These are phyloP conservation scores for Gavia stellata DNA, from an alignment of 2,113 vertebrate species.

Conservation along the genomic window DNA sequence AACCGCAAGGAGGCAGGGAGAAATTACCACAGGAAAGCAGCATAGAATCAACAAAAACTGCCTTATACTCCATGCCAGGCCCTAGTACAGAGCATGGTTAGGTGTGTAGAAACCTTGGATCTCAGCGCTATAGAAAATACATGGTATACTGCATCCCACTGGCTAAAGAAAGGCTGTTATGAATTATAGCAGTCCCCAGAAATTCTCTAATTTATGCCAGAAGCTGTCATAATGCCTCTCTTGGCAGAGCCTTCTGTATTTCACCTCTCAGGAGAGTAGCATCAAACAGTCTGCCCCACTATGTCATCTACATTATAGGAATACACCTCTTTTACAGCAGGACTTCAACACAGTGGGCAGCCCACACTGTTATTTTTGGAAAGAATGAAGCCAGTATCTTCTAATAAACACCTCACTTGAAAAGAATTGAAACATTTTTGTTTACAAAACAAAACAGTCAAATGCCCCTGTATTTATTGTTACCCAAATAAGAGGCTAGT, in stretches of 20 bases:
- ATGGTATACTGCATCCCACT: background rate
- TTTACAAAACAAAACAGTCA: background rate
- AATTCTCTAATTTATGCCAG: background rate
- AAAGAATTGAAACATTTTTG: background rate
- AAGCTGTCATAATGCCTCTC: background rate
- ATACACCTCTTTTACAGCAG: background rate
- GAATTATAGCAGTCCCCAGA: background rate
- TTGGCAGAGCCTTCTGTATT: background rate
- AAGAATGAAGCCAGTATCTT: background rate
- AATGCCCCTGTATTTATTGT: background rate
- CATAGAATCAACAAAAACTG: background rate
- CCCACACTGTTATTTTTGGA: background rate
- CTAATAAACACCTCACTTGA: background rate
- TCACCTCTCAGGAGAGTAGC: background rate
- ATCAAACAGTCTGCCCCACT: background rate
- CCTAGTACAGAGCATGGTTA: background rate
- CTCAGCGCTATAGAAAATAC: background rate
- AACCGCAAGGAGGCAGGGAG: background rate
- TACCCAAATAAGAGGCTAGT: background rate
- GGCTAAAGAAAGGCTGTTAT: background rate
- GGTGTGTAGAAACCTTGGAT: background rate
- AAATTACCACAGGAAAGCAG: background rate
- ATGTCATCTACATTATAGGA: background rate
- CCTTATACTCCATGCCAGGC: background rate
- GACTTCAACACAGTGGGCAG: background rate